Evolutionary conservation across 2,888 invertebrate species (phyloP).

Genomic region (Stictocephala bisonia): DNA sequence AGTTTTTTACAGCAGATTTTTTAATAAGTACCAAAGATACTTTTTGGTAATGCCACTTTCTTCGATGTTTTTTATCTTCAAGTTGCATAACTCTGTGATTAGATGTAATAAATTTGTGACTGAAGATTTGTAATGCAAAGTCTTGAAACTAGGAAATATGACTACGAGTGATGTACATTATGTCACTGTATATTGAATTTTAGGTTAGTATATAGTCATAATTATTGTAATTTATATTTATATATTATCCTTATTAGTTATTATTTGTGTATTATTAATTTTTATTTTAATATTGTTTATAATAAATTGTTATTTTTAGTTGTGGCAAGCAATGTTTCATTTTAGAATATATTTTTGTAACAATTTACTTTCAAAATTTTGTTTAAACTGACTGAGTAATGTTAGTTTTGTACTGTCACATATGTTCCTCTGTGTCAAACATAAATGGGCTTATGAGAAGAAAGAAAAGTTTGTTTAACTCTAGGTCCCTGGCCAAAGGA

Average conservation of each 20-base stretch:
- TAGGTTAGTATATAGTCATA: conserved; percentile 3
- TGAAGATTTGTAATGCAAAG: conserved; percentile 21
- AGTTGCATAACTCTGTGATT: conserved; percentile 24
- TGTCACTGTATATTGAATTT: conserved; percentile 10
- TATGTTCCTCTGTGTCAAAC: conserved; percentile 36
- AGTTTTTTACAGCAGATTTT: conserved; percentile 30
- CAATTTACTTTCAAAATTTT: too few relatives aligned
- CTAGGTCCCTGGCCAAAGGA: too few relatives aligned
- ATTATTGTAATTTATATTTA: conserved; percentile 6
- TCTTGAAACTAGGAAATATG: not conserved
- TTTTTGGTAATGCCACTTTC: conserved; percentile 37
- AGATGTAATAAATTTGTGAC: conserved; percentile 28
- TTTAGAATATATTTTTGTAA: too few relatives aligned
- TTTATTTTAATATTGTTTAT: not conserved
- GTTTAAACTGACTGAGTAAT: conserved; percentile 40
- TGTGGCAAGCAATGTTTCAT: too few relatives aligned
- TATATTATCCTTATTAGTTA: not conserved
- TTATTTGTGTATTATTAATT: not conserved
- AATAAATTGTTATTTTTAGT: not conserved
- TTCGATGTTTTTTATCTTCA: conserved; percentile 17
- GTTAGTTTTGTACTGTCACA: conserved; percentile 38
- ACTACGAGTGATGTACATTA: not conserved
- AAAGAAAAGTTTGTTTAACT: too few relatives aligned
- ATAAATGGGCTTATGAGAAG: too few relatives aligned
- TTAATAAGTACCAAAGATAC: conserved; percentile 44